Conservation (phyloP, 2,888 invertebrate species). For the Drosophila nr. perissopoda region DNA sequence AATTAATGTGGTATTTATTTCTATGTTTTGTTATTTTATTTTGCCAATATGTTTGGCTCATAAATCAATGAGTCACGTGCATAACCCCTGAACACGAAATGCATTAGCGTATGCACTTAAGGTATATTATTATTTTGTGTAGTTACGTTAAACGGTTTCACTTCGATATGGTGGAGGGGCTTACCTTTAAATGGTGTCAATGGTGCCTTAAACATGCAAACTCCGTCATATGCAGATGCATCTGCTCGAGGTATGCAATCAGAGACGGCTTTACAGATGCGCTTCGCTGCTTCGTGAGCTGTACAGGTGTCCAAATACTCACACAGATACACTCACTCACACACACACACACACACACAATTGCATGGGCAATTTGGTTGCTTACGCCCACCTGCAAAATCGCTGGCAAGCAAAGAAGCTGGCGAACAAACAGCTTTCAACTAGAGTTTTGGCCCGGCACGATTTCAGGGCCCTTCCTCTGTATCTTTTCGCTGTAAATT, state of each 20-base stretch:
- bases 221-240: constrained; percentile 38
- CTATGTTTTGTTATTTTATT: background rate
- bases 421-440: constrained; percentile 15
- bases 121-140: constrained; percentile 8
- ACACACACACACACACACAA: constrained; percentile 11
- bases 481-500: constrained; percentile 45
- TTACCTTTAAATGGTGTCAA: constrained; percentile 33
- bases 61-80: constrained; percentile 8
- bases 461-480: constrained; percentile 62
- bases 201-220: constrained; percentile 36
- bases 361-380: constrained; percentile 61
- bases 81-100: background rate
- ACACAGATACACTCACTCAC: constrained; percentile 18
- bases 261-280: constrained; percentile 20
- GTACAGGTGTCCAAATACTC: constrained; percentile 36
- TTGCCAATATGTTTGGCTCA: background rate
- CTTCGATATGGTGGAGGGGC: background rate
- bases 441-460: constrained; percentile 52
- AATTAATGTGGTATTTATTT: background rate
- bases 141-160: constrained; percentile 12
- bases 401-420: constrained; percentile 33
- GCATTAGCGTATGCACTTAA: background rate
- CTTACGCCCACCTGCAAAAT: constrained; percentile 68
- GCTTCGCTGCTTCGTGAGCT: constrained; percentile 29
- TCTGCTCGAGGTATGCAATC: constrained; percentile 10